These are phyloP conservation scores for Aphis craccivora DNA, from an alignment of 1,140 invertebrate genomes.

Conservation along the genomic window DNA sequence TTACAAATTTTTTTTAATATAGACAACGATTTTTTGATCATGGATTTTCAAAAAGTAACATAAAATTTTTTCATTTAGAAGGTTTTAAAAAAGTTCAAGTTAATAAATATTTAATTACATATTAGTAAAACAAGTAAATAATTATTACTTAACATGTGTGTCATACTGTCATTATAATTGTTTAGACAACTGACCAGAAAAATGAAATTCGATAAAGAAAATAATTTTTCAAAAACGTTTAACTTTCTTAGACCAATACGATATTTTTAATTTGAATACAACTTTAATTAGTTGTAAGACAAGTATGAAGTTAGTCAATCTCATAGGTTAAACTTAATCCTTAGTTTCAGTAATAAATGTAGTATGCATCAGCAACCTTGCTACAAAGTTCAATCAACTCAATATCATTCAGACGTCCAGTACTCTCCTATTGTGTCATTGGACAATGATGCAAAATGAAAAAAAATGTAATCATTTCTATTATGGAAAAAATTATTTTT, in stretches of 20 bases:
- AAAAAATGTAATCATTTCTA: neutral
- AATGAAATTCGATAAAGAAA: neutral
- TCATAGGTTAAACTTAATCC: neutral
- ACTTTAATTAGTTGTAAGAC: neutral
- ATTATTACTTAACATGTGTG: neutral
- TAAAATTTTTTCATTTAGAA: neutral
- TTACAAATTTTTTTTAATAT: neutral
- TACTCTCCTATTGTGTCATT: neutral
- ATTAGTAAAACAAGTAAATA: neutral
- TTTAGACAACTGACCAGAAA: neutral
- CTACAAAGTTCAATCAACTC: constrained; percentile 41
- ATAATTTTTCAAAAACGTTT: neutral
- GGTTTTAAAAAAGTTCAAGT: neutral
- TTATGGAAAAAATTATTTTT: neutral
- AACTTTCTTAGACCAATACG: neutral
- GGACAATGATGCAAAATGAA: constrained; percentile 33
- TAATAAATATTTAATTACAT: neutral
- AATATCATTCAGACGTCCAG: constrained; percentile 1
- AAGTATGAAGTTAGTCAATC: neutral
- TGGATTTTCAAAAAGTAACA: neutral
- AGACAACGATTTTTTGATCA: neutral
- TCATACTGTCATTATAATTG: neutral
- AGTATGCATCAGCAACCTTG: neutral
- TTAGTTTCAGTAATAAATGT: neutral
- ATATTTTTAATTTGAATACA: neutral